These are phyloP conservation scores for Myodes glareolus DNA, from an alignment of 2,113 vertebrate species.

Conservation along the genomic window DNA sequence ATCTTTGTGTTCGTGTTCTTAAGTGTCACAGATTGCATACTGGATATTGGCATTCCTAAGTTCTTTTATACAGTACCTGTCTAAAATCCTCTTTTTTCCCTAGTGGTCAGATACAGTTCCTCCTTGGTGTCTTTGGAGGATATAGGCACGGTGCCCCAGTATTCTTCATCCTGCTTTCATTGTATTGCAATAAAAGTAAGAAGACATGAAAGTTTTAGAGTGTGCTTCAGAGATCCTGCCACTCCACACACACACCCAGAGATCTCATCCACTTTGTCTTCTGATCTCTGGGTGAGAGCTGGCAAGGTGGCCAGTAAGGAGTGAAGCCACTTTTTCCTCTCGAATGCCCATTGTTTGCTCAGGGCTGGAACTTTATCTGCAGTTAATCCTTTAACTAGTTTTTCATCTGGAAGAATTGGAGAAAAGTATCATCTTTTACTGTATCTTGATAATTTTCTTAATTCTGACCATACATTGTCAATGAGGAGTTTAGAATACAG, in stretches of 20 bases:
- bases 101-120: not conserved
- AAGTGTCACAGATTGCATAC: not conserved
- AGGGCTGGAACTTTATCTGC: not conserved
- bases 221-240: not conserved
- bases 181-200: not conserved
- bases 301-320: not conserved
- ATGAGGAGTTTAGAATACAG: not conserved
- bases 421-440: not conserved
- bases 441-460: not conserved
- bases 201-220: not conserved
- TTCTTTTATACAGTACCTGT: not conserved
- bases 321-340: not conserved
- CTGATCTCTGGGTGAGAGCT: not conserved
- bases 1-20: not conserved
- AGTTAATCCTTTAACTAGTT: not conserved
- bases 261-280: not conserved
- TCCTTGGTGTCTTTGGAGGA: accelerated
- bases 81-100: not conserved
- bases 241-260: not conserved
- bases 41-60: accelerated
- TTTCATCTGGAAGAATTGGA: not conserved
- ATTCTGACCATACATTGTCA: not conserved
- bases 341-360: not conserved
- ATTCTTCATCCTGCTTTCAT: not conserved
- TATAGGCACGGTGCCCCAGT: not conserved